A percentile compares a stretch with the other conserved stretches of the same genome.
phyloP scores from a whole-genome alignment of 2,888 invertebrate species.

The Clunio marinus region DNA sequence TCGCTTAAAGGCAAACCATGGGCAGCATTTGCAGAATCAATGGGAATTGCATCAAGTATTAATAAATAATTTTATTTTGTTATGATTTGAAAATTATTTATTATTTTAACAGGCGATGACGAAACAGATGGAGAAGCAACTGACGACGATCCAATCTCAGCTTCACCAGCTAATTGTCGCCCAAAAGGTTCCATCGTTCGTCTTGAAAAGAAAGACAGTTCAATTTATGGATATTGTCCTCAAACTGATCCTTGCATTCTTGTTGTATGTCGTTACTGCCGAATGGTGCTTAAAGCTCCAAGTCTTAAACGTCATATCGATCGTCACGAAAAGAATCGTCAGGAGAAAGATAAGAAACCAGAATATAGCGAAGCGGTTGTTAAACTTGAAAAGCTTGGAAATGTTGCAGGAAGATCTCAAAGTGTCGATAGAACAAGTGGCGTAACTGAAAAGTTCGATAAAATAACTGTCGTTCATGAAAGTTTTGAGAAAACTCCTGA shows the following conservation, averaged over 20 bases:
- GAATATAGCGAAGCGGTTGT: conserved; percentile 7
- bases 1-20: conserved; percentile 31
- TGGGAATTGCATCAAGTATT: conserved; percentile 15
- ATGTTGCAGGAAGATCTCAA: neutral
- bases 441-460: conserved; percentile 15
- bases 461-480: conserved; percentile 8
- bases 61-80: neutral
- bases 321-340: conserved; percentile 56
- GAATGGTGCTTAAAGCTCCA: conserved; percentile 71
- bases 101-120: conserved; percentile 24
- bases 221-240: conserved; percentile 72
- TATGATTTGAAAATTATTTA: neutral
- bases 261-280: conserved; percentile 74
- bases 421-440: conserved; percentile 10
- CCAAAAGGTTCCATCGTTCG: conserved; percentile 53
- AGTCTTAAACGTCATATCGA: conserved; percentile 71
- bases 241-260: conserved; percentile 71
- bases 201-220: conserved; percentile 61
- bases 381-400: conserved; percentile 16
- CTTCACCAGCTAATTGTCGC: neutral
- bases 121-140: conserved; percentile 6
- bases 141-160: conserved; percentile 15
- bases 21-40: conserved; percentile 16
- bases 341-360: neutral
- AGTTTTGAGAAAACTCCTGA: neutral